Conservation (phyloP, 2,888 invertebrate species). For the Torymus tubicola region DNA sequence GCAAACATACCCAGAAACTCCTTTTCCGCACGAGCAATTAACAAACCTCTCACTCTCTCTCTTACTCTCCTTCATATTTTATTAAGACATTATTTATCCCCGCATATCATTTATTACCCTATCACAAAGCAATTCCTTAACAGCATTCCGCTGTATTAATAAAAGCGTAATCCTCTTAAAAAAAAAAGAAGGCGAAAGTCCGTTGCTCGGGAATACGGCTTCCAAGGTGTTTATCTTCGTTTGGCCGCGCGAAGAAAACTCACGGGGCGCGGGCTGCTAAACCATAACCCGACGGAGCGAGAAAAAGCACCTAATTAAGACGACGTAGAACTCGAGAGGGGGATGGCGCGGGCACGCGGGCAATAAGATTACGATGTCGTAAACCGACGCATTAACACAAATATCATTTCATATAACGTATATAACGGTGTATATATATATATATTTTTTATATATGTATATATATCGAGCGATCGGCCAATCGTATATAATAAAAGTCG, state of each 20-base stretch:
- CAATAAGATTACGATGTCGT: slow-evolving; percentile 48
- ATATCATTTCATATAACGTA: slow-evolving; percentile 51
- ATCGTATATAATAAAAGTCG: slow-evolving; percentile 47
- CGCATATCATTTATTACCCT: neutral
- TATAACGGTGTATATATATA: neutral
- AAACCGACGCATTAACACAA: slow-evolving; percentile 44
- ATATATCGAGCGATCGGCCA: slow-evolving; percentile 22
- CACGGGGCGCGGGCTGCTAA: neutral
- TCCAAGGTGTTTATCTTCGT: slow-evolving; percentile 45
- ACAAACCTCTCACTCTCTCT: no score
- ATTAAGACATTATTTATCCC: no score
- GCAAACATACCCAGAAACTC: no score
- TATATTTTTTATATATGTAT: neutral
- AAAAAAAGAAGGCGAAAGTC: no score
- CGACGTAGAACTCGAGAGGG: neutral
- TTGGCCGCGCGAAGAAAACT: slow-evolving; percentile 23
- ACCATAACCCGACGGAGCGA: no score
- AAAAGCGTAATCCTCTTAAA: slow-evolving; percentile 20
- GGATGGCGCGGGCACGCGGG: no score
- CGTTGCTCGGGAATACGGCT: neutral
- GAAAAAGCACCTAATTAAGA: slow-evolving; percentile 44
- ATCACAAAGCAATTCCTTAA: slow-evolving; percentile 34
- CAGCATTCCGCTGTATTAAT: slow-evolving; percentile 37
- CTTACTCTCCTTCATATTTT: no score
- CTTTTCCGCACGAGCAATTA: no score